Evolutionary conservation across 2,888 invertebrate genomes (phyloP).

Genomic region (Maniola hyperantus): DNA sequence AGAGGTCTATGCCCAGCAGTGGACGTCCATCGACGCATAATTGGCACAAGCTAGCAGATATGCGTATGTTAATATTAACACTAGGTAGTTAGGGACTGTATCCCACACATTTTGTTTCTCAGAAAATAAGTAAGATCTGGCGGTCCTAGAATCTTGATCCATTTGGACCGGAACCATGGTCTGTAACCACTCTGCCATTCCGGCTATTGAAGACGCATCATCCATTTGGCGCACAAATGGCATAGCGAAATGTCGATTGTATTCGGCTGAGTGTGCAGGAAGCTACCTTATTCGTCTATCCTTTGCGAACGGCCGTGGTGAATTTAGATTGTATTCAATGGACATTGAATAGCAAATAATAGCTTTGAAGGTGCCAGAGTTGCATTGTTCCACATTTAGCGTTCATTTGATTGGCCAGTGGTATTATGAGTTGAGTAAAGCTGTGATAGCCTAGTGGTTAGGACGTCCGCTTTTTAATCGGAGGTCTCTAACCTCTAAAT

Average conservation of each 20-base stretch:
- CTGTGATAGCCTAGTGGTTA: too few relatives aligned
- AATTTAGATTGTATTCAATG: conserved; percentile 24
- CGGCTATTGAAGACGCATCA: background rate
- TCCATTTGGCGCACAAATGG: conserved; percentile 4
- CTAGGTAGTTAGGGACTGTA: too few relatives aligned
- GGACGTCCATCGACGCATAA: too few relatives aligned
- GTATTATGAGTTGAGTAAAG: background rate
- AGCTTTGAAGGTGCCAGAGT: conserved; percentile 7
- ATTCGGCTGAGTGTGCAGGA: conserved; percentile 24
- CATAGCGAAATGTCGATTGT: conserved; percentile 21
- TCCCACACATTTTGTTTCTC: too few relatives aligned
- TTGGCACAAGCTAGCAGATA: too few relatives aligned
- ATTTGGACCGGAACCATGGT: too few relatives aligned
- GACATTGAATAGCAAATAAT: conserved; percentile 5
- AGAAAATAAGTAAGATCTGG: too few relatives aligned
- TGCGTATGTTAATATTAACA: too few relatives aligned
- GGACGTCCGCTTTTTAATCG: too few relatives aligned
- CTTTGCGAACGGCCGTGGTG: conserved; percentile 29
- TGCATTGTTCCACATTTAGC: conserved; percentile 11
- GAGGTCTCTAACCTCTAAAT: too few relatives aligned
- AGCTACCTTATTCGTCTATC: conserved; percentile 33
- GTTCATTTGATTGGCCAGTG: background rate
- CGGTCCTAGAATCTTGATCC: too few relatives aligned
- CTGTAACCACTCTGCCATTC: background rate
- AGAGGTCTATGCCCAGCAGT: too few relatives aligned